phyloP scores from a whole-genome alignment of 2,888 invertebrate genomes.

The Alviniconcha strummeri region DNA sequence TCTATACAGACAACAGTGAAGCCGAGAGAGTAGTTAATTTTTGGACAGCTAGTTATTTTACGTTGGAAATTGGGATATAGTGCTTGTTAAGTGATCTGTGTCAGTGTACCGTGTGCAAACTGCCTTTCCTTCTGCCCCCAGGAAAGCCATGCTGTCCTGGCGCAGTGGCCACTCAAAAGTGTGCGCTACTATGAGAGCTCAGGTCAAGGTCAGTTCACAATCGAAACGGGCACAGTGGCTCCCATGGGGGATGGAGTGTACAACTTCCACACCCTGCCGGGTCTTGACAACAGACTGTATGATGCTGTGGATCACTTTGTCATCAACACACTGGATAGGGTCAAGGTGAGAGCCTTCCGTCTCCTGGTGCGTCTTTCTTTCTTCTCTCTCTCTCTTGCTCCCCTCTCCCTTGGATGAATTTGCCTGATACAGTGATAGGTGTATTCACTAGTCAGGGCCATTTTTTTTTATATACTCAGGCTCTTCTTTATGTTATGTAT shows the following conservation, averaged over 20 bases:
- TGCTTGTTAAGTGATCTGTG: no score
- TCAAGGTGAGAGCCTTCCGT: constrained; percentile 36
- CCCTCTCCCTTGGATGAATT: neutral
- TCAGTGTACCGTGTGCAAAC: no score
- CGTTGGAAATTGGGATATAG: no score
- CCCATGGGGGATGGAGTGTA: constrained; percentile 70
- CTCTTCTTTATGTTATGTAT: no score
- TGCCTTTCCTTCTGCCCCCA: constrained; percentile 32
- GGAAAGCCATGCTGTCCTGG: constrained; percentile 65
- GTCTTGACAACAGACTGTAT: constrained; percentile 64
- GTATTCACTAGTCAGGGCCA: no score
- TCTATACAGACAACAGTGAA: no score
- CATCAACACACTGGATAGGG: constrained; percentile 43
- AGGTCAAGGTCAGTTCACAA: constrained; percentile 63
- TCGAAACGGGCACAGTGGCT: constrained; percentile 68
- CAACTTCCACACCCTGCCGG: constrained; percentile 63
- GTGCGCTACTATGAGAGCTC: constrained; percentile 69
- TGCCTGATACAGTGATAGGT: no score
- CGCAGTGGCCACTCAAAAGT: constrained; percentile 72
- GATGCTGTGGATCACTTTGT: constrained; percentile 68
- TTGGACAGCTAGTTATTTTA: no score
- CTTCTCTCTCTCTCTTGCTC: neutral
- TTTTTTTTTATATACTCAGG: no score
- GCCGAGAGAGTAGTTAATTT: no score
- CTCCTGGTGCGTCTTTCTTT: neutral